A percentile compares a stretch with the other conserved stretches of the same genome.
Evolutionary conservation across 1,140 invertebrate genomes (phyloP).

Genomic region (Cydia strobilella): DNA sequence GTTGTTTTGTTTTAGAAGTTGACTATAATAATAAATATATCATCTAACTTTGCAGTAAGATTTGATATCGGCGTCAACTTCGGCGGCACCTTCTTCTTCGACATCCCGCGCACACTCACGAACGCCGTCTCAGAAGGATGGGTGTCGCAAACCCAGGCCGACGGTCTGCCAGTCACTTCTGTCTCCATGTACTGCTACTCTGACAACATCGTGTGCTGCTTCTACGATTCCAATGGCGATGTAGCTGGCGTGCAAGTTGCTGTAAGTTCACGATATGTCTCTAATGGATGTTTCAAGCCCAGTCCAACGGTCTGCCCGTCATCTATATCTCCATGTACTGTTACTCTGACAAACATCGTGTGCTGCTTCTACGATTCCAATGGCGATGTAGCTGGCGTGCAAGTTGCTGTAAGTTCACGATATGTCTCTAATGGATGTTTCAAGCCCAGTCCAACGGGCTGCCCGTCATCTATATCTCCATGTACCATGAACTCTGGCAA

Average conservation of each 20-base stretch:
- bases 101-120: not conserved
- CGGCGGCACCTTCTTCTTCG: not conserved
- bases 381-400: slow-evolving; percentile 39
- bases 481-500: not conserved
- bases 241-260: slow-evolving; percentile 41
- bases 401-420: slow-evolving; percentile 32
- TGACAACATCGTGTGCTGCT: not conserved
- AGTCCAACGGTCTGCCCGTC: not conserved
- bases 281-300: not conserved
- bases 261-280: no score
- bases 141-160: not conserved
- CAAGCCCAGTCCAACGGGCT: not conserved
- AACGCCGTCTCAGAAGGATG: not conserved
- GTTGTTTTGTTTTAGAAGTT: no score
- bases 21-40: no score
- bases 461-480: not conserved
- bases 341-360: not conserved
- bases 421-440: no score
- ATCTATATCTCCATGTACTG: slow-evolving; percentile 8
- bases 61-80: slow-evolving; percentile 6
- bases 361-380: slow-evolving; percentile 34
- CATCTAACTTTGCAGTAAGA: slow-evolving; percentile 23
- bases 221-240: slow-evolving; percentile 38
- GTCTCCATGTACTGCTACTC: slow-evolving; percentile 17
- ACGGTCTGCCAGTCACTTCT: not conserved